Evolutionary conservation across 1,140 invertebrate genomes (phyloP), one percentile per base, ranked within the genome.

Genomic region (Helicoverpa zea): DNA sequence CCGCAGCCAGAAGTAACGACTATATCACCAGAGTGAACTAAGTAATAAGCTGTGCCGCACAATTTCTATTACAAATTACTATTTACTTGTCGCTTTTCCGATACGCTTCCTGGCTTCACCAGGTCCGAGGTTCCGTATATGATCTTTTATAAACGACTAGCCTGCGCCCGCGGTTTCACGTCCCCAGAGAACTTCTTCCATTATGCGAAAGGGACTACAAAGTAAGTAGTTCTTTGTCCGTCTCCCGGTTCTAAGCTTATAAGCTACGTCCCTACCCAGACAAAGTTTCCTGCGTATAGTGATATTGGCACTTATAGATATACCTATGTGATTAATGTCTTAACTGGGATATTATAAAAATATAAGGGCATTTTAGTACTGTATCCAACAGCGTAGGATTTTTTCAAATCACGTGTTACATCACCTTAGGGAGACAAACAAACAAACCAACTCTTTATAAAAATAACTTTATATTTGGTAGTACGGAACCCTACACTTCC

Each of bases 81-180:
- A 73, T 73, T 61, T 47, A 61, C 4, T 16, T n/a, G 52, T 29
- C 29, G 14, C 29, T 35, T 14, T 16, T 59, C 59, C 47, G 61
- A 16, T 54, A 56, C 61, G 75, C 75, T 79, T 79, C 76, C 63
- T 70, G 30, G 59, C 76, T 64, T 47, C 70, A 79, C 64, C 64
- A 7, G 76, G 29, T 70, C 66, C 23, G 52, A 29, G 3, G 76
- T 58, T 68, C 51, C 30, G 35, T 51, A 30, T 3, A 35, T 7
- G 35, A 5, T 35, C 3, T 35, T 35, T 7, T 7, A 35, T 35
- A 5, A 35, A 3, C 3, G 35, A 23, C 23, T 1, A 23, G 23
- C 23, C 23, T 23, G 1, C 23, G 23, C 23, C 23, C 23, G 23
- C 2, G 23, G 23, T 23, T 23, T 23, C 23, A 23, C 23, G 23